Base-by-base conservation (phyloP, 1,140 invertebrate genomes). In the Eufriesea mexicana region DNA sequence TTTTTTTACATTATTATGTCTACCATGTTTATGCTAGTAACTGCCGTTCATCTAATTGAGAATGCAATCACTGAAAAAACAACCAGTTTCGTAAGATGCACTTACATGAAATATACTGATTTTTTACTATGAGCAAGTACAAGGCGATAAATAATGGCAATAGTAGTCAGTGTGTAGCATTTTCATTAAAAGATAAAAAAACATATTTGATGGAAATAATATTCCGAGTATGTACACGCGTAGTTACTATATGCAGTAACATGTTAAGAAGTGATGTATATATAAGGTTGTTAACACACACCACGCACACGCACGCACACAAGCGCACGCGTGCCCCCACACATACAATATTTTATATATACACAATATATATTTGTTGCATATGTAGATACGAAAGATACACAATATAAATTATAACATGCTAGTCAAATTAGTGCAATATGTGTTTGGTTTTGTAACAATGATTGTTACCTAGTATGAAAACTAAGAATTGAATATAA, bases 81-180 rank as follows among this genome's bases (percentile, higher is more conserved):
- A 55, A 79, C 42, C 12, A 51, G 23, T 79, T 64, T 51, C 14
- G 28, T 59, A 45, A 28, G 42, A 80, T 25, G 55, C 55, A 80
- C 25, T 66, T 83, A 49, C 42, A 45, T 62, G 35, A n/a, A 72
- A 75, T 55, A 73, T 71, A 28, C 75, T 72, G n/a, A 67, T 81
- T 87, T 59, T 20, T 76, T 85, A 81, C 55, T 75, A 49, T 78
- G 45, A 86, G 62, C 70, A 61, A 78, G 78, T 87, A 84, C 64
- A 83, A 87, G 74, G 79, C 62, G 86, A 88, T 84, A 87, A 87
- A 64, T 72, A 85, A 78, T 51, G 79, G 66, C 75, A 88, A 86
- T 84, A 82, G 78, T 89, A 86, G 59, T 66, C 14, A 61, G 55
- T 78, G 64, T 84, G 84, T 86, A 83, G 47, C 67, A 79, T 83